Evolutionary conservation across 2,888 invertebrate genomes (phyloP).

Genomic region (Notodonta ziczac): DNA sequence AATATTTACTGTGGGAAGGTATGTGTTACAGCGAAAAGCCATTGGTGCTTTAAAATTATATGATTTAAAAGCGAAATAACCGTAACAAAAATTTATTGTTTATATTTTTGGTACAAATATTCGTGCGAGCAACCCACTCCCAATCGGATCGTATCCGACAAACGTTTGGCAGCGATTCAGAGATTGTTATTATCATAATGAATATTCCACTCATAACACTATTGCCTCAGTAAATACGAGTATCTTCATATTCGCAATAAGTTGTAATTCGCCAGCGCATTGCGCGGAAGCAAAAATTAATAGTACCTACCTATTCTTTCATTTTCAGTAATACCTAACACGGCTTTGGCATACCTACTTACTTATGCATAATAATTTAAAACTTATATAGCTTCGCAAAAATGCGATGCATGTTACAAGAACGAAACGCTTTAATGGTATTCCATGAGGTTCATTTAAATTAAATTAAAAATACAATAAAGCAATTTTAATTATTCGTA

Average conservation of each 20-base stretch:
- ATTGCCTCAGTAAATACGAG: conserved; percentile 60
- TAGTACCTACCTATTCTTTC: conserved; percentile 34
- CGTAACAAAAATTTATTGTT: conserved; percentile 57
- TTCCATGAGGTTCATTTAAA: conserved; percentile 41
- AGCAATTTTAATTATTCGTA: conserved; percentile 76
- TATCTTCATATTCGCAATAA: conserved; percentile 58
- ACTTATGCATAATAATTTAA: conserved; percentile 12
- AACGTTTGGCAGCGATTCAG: conserved; percentile 73
- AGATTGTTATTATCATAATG: conserved; percentile 78
- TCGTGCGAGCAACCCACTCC: conserved; percentile 60
- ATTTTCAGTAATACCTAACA: conserved; percentile 5
- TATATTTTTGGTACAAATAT: conserved; percentile 65
- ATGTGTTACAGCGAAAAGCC: not conserved
- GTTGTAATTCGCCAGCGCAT: conserved; percentile 66
- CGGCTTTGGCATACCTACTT: conserved; percentile 11
- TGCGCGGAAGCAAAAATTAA: conserved; percentile 53
- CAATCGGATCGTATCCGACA: conserved; percentile 56
- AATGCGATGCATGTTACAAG: conserved; percentile 17
- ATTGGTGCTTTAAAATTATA: conserved; percentile 38
- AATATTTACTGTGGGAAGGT: not conserved
- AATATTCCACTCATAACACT: conserved; percentile 74
- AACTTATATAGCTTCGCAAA: conserved; percentile 15
- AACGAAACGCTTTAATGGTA: conserved; percentile 32
- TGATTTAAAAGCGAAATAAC: conserved; percentile 57
- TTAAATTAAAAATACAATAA: conserved; percentile 44